These are phyloP conservation scores for Heterocephalus glaber DNA, from an alignment of 2,113 vertebrate genomes.

Conservation along the genomic window DNA sequence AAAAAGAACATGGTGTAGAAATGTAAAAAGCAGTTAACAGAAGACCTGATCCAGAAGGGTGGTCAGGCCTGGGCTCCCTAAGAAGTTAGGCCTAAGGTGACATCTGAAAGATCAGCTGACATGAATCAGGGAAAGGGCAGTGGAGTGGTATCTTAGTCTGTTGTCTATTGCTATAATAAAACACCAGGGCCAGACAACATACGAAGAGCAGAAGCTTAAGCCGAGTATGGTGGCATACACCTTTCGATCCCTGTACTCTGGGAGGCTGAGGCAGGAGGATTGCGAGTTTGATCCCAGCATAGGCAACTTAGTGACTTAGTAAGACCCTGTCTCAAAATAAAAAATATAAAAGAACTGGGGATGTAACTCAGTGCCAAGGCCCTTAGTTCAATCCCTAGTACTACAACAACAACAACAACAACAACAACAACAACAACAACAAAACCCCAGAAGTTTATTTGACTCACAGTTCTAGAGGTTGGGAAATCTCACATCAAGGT, in stretches of 20 bases:
- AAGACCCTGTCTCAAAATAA: not conserved
- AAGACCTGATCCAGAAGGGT: not conserved
- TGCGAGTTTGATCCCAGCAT: not conserved
- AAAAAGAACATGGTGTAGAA: not conserved
- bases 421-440: too few relatives aligned
- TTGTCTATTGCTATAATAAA: not conserved
- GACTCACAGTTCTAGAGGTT: not conserved
- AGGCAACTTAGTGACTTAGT: not conserved
- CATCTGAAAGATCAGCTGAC: not conserved
- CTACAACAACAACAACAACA: too few relatives aligned
- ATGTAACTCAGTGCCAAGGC: not conserved
- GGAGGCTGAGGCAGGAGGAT: not conserved
- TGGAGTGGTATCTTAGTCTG: not conserved
- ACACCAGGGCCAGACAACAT: not conserved
- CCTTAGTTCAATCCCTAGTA: not conserved
- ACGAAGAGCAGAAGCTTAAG: not conserved
- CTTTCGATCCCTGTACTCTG: not conserved
- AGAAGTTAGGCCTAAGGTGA: not conserved
- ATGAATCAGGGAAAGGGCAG: not conserved
- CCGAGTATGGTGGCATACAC: not conserved
- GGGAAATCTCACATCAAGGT: too few relatives aligned
- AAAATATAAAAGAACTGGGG: not conserved
- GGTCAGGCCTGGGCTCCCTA: not conserved
- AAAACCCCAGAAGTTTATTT: not conserved
- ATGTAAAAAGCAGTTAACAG: too few relatives aligned